Percentiles rank a stretch among this genome's conserved stretches.
These are phyloP conservation scores for Microcebus lehilahytsara DNA, from an alignment of 2,113 vertebrate species.

Conservation along the genomic window DNA sequence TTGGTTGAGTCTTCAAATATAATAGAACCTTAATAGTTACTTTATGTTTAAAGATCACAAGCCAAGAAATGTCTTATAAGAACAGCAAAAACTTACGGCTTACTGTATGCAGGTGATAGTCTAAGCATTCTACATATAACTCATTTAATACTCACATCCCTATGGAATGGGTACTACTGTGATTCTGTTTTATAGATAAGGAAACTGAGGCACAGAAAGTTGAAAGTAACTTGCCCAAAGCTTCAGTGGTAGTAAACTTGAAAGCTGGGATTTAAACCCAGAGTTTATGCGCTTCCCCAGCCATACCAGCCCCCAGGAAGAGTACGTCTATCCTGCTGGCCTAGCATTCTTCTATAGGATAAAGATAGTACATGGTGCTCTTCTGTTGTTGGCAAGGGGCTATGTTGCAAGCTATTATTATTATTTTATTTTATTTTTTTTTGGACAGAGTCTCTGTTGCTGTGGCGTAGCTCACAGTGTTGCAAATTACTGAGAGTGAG, in stretches of 20 bases:
- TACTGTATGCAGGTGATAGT: neutral
- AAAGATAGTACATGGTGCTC: neutral
- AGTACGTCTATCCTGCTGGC: no score
- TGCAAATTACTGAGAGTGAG: neutral
- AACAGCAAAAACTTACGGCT: neutral
- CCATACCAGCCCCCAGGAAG: no score
- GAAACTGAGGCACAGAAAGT: neutral
- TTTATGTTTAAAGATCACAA: neutral
- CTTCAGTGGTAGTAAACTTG: neutral
- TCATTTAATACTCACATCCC: neutral
- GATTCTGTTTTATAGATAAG: neutral
- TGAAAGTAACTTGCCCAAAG: neutral
- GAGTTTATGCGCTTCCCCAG: accelerated
- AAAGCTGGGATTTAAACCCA: neutral
- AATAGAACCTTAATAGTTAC: neutral
- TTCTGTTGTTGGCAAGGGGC: neutral
- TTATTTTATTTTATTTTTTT: no score
- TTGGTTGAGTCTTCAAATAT: neutral
- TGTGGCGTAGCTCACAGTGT: no score
- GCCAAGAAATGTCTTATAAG: neutral
- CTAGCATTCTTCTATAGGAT: neutral
- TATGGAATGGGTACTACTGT: neutral
- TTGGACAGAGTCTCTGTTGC: no score
- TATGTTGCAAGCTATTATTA: neutral
- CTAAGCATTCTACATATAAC: neutral